phyloP scores from a whole-genome alignment of 2,888 invertebrate species.

The Acleris laterana region DNA sequence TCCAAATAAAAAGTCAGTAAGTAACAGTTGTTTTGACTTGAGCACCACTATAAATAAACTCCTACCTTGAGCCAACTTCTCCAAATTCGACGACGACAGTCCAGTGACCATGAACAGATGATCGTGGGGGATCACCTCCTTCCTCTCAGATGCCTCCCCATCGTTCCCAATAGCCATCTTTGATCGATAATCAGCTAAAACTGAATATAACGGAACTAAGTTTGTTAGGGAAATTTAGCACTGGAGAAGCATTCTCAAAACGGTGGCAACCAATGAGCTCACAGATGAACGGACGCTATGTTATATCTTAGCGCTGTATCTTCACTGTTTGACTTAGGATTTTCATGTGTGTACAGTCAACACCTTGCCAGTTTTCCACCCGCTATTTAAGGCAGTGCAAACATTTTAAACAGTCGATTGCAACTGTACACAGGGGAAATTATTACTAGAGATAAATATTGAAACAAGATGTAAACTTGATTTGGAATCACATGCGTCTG shows the following conservation, averaged over 20 bases:
- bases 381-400: slow-evolving; percentile 29
- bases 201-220: slow-evolving; percentile 26
- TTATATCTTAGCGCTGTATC: slow-evolving; percentile 51
- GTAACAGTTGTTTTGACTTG: no score
- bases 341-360: slow-evolving; percentile 48
- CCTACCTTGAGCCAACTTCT: slow-evolving; percentile 73
- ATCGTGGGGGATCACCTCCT: slow-evolving; percentile 72
- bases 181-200: slow-evolving; percentile 23
- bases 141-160: slow-evolving; percentile 49
- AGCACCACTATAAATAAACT: not conserved
- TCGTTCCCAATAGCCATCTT: slow-evolving; percentile 61
- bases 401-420: slow-evolving; percentile 36
- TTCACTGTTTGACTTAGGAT: slow-evolving; percentile 57
- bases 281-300: slow-evolving; percentile 31
- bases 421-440: slow-evolving; percentile 31
- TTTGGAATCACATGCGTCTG: slow-evolving; percentile 30
- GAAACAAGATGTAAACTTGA: slow-evolving; percentile 34
- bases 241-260: slow-evolving; percentile 30
- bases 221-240: slow-evolving; percentile 3
- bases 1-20: no score
- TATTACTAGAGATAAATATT: slow-evolving; percentile 40
- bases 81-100: slow-evolving; percentile 68
- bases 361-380: slow-evolving; percentile 55
- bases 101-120: slow-evolving; percentile 76
- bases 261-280: slow-evolving; percentile 40